Base-by-base conservation (phyloP, 2,888 invertebrate species). In the Tiliacea citrago region DNA sequence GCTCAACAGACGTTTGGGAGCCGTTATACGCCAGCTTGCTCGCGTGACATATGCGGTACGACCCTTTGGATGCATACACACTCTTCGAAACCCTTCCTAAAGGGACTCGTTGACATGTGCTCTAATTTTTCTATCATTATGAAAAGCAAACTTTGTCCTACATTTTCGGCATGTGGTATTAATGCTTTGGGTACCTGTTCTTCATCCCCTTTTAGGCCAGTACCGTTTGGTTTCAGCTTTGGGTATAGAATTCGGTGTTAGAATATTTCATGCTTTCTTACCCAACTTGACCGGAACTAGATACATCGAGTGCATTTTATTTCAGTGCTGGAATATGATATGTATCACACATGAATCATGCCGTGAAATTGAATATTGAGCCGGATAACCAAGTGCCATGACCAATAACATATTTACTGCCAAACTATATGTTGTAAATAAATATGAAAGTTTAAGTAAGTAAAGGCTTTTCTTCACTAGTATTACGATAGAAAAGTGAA, bases 21-120 rank as follows among this genome's bases (percentile, higher is more conserved):
- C 90, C 91, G 91, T 91, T 92, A 92, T 84, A 81, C 84, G 86
- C 89, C 93, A 93, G 92, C 90, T 92, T 91, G 92, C 88, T 82
- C 77, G 83, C 77, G 80, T 82, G 86, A 82, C 81, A 77, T 80
- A 78, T 83, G 82, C 67, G 67, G 58, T 71, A 68, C 61, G 55
- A 76, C 76, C 75, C 84, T 60, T 61, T 51, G 6, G 55, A 62
- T 83, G 60, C 68, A 57, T 13, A 62, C 53, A 47, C 57, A 62
- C 63, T 49, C 24, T 42, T 49, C 4, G 42, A 53, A 35, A 57
- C 83, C 74, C 81, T 67, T 79, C 29, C 42, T 16, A 18, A 77
- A 62, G 45, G 49, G 62, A 73, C 35, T 68, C 49, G 71, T 77
- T 68, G 66, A 71, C 63, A 68, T 68, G 68, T 68, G 73, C 35